phyloP scores from a whole-genome alignment of 23 tunicate genomes.

The Styela plicata region DNA sequence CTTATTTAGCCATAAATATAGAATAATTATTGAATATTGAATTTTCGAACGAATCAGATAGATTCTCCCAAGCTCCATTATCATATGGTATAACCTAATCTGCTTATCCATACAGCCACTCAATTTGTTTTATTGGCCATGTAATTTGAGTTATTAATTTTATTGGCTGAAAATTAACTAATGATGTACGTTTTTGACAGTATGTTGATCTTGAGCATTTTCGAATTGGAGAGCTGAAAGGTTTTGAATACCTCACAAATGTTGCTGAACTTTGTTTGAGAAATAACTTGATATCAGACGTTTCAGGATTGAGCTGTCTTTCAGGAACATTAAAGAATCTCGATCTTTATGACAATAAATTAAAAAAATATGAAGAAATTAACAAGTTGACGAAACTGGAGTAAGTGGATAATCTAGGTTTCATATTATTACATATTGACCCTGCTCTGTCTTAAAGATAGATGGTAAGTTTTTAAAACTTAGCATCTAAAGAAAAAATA shows the following conservation, averaged over 20 bases:
- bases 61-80: not conserved
- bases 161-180: too few relatives aligned
- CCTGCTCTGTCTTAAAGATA: too few relatives aligned
- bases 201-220: constrained; percentile 82
- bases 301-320: constrained; percentile 64
- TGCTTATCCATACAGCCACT: not conserved
- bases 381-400: constrained; percentile 45
- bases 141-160: too few relatives aligned
- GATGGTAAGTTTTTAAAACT: too few relatives aligned
- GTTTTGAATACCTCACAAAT: constrained; percentile 65
- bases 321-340: constrained; percentile 50
- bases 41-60: not conserved
- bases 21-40: not conserved
- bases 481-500: too few relatives aligned
- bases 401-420: too few relatives aligned
- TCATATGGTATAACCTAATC: not conserved
- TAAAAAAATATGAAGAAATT: constrained; percentile 83
- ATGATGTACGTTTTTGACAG: constrained; percentile 21
- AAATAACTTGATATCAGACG: constrained; percentile 61
- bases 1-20: too few relatives aligned
- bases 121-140: not conserved
- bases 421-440: too few relatives aligned
- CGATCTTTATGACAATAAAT: constrained; percentile 85
- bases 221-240: constrained; percentile 66
- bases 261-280: constrained; percentile 80